Percentiles rank a stretch among this genome's conserved stretches.
Evolutionary conservation across 30 jellyfish, hydroid and myxozoan species (phyloP).

Genomic region (Euphysa ruthae): DNA sequence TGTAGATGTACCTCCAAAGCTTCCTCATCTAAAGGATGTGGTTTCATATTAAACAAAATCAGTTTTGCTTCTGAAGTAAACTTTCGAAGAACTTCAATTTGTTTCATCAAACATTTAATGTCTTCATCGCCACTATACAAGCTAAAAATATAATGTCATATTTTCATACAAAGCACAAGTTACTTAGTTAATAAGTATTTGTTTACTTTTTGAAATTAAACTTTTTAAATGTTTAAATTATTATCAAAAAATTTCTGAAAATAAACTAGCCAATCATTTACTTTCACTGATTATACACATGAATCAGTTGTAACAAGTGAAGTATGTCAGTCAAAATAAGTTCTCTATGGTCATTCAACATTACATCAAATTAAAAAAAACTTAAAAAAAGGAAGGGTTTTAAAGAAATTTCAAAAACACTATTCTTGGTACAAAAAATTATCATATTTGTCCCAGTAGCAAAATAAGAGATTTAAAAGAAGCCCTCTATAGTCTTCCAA

Average conservation of each 20-base stretch:
- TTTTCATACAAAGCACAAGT: not conserved
- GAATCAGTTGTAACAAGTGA: too few relatives aligned
- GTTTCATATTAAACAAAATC: slow-evolving; percentile 36
- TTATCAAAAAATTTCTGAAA: not conserved
- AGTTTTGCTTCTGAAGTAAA: not conserved
- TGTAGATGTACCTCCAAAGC: slow-evolving; percentile 56
- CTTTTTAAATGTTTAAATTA: not conserved
- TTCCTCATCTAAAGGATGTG: slow-evolving; percentile 95
- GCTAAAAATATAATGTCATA: not conserved
- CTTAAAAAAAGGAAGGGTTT: too few relatives aligned
- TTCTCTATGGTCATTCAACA: too few relatives aligned
- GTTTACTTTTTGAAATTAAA: not conserved
- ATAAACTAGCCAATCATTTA: not conserved
- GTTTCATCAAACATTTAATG: not conserved
- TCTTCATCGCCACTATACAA: not conserved
- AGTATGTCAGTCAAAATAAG: too few relatives aligned
- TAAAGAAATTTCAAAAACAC: too few relatives aligned
- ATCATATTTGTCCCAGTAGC: too few relatives aligned
- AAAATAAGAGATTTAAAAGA: too few relatives aligned
- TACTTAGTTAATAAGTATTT: not conserved
- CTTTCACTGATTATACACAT: too few relatives aligned
- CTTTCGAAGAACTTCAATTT: not conserved
- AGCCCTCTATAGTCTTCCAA: too few relatives aligned
- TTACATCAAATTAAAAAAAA: too few relatives aligned
- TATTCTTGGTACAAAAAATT: too few relatives aligned